Percentiles rank a stretch among this genome's conserved stretches.
phyloP scores from a whole-genome alignment of 2,113 vertebrate genomes.

The Pteronura brasiliensis region DNA sequence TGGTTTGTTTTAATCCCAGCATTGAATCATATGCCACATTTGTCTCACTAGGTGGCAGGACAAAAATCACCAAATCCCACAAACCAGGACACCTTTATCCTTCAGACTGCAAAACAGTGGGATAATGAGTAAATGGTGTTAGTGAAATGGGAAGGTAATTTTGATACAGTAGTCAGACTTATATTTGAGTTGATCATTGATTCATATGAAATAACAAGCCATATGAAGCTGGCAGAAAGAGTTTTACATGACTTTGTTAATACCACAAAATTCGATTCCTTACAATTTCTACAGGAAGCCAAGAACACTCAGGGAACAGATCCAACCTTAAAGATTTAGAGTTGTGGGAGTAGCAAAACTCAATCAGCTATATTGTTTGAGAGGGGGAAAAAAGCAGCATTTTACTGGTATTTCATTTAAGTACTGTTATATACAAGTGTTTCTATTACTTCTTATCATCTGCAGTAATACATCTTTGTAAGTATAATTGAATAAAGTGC shows the following conservation, averaged over 20 bases:
- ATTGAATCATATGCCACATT: not conserved
- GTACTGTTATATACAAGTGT: constrained; percentile 61
- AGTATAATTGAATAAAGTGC: constrained; percentile 74
- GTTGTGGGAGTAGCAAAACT: not conserved
- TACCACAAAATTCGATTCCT: not conserved
- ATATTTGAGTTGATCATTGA: not conserved
- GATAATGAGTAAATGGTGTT: not conserved
- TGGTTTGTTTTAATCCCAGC: not conserved
- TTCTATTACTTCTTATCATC: constrained; percentile 69
- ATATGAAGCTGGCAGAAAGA: not conserved
- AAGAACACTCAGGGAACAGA: not conserved
- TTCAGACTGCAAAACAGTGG: not conserved
- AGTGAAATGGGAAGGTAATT: not conserved
- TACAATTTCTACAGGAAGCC: not conserved
- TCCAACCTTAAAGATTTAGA: constrained; percentile 17
- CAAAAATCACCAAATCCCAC: not conserved
- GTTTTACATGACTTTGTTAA: not conserved
- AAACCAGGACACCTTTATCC: not conserved
- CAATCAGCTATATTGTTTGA: constrained; percentile 9
- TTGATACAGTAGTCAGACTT: not conserved
- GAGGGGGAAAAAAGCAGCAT: not conserved
- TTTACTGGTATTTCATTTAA: constrained; percentile 66
- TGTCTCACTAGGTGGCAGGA: not conserved
- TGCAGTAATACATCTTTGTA: constrained; percentile 67
- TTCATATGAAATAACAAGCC: not conserved